Base-by-base conservation (phyloP, 2,113 vertebrate genomes). In the Telmatochromis brachygnathus region DNA sequence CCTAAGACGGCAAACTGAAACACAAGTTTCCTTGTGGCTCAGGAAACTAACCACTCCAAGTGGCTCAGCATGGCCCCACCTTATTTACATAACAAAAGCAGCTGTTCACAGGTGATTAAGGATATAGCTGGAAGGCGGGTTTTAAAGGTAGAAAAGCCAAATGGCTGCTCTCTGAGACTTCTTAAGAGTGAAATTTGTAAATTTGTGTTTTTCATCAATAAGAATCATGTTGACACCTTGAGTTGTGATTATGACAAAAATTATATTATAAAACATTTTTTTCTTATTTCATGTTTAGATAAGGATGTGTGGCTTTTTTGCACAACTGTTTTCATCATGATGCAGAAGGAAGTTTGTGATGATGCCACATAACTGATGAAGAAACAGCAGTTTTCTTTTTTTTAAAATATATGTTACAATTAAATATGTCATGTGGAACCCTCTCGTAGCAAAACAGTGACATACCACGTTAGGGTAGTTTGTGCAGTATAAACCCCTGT, bases 381-480 rank as follows among this genome's bases (percentile, higher is more conserved):
- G 17, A 47, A 17, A 45, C 9, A 45, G 39, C 21, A 47, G 68
- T 2, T 26, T 47, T 47, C 4, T 15, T 6, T 14, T 5, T 5
- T 13, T 0, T 0, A 0, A 15, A 60, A 60, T 7, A 4, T 3
- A 7, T 30, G 58, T 17, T 35, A 49, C 23, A 47, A 77, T 30
- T 77, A 49, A n/a, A 21, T 2, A 77, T 51, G 15, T 49, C 15
- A 77, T 7, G 23, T 49, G 39, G 70, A 11, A 75, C 6, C 4
- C 23, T 75, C 6, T 75, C 4, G 4, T 2, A 11, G 23, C 4
- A 4, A 75, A 28, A 28, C 42, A 28, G 39, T 75, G 39, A 75
- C 39, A 17, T 73, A 17, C 68, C 68, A 26, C 0, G 9, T 75
- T 47, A 47, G 14, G 39, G 68, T 77, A 30, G 42, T 19, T 77